Evolutionary conservation across 2,888 invertebrate genomes (phyloP), one percentile per base, ranked within the genome.

Genomic region (Pandemis heparana): DNA sequence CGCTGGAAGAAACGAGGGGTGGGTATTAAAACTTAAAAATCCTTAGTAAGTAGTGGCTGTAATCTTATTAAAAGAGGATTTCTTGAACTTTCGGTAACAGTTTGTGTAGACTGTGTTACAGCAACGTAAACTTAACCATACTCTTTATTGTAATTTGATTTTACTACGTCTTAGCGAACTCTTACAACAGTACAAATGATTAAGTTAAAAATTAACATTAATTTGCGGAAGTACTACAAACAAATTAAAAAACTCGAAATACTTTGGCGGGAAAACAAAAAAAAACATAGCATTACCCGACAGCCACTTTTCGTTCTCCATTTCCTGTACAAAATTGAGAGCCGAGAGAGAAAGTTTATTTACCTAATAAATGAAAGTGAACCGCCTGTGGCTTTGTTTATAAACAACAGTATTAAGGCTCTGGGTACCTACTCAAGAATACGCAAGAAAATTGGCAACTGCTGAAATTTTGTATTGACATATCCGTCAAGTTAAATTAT

Each of bases 331-430:
- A 69, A 48, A 60, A 69, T 51, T 69, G 53, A 56, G n/a, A 41
- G n/a, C n/a, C 23, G 53, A 41, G 64, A 43, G 56, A 51, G 56
- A 59, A 64, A 74, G 59, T 69, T 69, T 74, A 69, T 64, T 64
- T 64, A 69, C 39, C 63, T 41, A 56, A 73, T 69, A 64, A 65
- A 74, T 74, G 59, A 69, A 74, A 69, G 32, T 64, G 48, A 64
- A 68, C 48, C 32, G 63, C 51, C 64, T 74, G 69, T 64, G 32
- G 69, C 64, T 51, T 69, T 69, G 60, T 69, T 69, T 69, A 73
- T 73, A 73, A 69, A 73, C 64, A 73, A 69, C 73, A 73, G 59
- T 51, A 64, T 69, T 69, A 64, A 64, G 39, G 60, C 48, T 16
- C 68, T 38, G 41, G 10, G 68, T 61, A 60, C 48, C 32, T 59